Conservation (phyloP, 2,888 invertebrate genomes). For the Tachina grossa region DNA sequence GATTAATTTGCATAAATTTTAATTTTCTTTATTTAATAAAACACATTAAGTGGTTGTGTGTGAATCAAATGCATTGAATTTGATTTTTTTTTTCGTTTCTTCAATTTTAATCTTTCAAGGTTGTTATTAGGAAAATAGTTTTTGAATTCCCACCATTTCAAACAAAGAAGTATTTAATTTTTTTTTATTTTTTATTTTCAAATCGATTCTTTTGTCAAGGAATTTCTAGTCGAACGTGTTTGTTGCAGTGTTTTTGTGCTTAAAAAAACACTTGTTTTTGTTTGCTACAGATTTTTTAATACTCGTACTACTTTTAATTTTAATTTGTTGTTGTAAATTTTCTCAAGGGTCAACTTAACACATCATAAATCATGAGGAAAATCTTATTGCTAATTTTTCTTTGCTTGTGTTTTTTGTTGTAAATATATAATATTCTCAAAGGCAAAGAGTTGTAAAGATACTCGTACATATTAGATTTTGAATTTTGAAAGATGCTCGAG, state of each 20-base stretch:
- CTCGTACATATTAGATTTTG: background rate
- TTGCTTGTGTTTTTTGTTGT: background rate
- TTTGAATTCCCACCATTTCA: conserved; percentile 50
- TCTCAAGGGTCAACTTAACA: conserved; percentile 60
- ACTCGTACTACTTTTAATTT: background rate
- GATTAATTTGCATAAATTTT: conserved; percentile 70
- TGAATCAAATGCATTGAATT: conserved; percentile 56
- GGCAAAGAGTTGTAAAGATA: background rate
- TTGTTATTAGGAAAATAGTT: conserved; percentile 45
- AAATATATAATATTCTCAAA: background rate
- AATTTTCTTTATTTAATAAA: conserved; percentile 41
- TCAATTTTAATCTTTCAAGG: conserved; percentile 54
- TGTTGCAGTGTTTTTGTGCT: conserved; percentile 5
- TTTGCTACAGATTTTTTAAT: conserved; percentile 2
- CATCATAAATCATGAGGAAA: conserved; percentile 66
- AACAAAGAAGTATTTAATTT: conserved; percentile 20
- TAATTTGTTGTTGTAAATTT: background rate
- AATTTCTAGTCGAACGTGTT: conserved; percentile 51
- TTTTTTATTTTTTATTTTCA: conserved; percentile 12
- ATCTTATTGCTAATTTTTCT: background rate
- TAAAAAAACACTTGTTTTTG: conserved; percentile 58
- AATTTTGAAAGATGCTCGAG: background rate
- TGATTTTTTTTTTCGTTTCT: conserved; percentile 15
- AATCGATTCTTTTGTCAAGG: conserved; percentile 37
- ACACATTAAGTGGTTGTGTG: conserved; percentile 43